These are phyloP conservation scores for Lasiurus borealis DNA, from an alignment of 2,113 vertebrate genomes.

Conservation along the genomic window DNA sequence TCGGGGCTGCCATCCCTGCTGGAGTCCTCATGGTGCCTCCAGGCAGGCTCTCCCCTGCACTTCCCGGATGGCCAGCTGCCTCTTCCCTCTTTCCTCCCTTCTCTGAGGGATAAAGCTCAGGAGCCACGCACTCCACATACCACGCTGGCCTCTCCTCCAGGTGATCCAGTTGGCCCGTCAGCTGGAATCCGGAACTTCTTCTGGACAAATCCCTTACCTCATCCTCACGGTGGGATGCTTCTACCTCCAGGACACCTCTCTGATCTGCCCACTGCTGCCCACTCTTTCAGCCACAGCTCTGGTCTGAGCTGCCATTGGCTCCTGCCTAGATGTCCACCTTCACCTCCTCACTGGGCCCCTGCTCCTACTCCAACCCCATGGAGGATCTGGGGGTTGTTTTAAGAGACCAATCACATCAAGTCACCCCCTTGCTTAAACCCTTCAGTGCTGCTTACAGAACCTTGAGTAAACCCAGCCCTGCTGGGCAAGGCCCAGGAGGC, in stretches of 20 bases:
- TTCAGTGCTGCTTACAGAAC: not conserved
- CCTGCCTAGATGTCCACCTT: not conserved
- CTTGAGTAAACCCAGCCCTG: not conserved
- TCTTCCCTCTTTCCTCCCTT: not conserved
- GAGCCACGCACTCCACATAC: not conserved
- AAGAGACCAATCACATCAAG: not conserved
- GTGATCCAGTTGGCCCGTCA: not conserved
- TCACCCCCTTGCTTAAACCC: not conserved
- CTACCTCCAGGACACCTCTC: not conserved
- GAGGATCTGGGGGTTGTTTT: not conserved
- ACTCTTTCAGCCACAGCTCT: no score
- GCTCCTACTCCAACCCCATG: not conserved
- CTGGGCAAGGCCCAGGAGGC: not conserved
- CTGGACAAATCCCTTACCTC: not conserved
- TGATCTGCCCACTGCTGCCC: fast-evolving
- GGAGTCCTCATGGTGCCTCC: no score
- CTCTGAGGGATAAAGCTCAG: not conserved
- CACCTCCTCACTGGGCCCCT: not conserved
- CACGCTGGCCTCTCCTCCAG: not conserved
- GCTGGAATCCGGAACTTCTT: not conserved
- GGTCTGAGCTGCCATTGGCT: not conserved
- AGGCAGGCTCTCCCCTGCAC: not conserved
- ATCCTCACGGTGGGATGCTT: fast-evolving
- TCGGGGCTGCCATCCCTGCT: not conserved
- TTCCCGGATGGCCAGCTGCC: not conserved